phyloP scores from a whole-genome alignment of 1,140 invertebrate species.

The Cyrtorhinus lividipennis region DNA sequence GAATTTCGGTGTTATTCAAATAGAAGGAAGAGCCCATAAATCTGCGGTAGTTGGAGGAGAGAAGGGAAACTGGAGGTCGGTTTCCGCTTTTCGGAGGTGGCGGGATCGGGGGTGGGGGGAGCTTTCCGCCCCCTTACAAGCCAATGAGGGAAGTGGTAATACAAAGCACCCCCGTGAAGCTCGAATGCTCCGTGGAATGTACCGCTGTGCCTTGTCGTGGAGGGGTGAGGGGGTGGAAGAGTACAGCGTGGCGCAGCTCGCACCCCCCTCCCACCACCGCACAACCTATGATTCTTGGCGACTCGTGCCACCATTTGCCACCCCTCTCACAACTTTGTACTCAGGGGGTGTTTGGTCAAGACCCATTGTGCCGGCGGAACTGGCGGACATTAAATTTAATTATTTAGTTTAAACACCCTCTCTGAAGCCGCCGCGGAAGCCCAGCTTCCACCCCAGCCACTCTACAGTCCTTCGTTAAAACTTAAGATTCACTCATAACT shows the following conservation, averaged over 20 bases:
- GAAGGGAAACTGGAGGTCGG: background rate
- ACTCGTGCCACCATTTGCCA: background rate
- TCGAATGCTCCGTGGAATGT: background rate
- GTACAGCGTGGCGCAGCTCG: background rate
- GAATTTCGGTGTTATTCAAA: slow-evolving; percentile 5
- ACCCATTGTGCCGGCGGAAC: background rate
- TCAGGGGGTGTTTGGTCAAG: slow-evolving; percentile 6
- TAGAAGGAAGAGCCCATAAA: slow-evolving; percentile 8
- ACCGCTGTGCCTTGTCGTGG: background rate
- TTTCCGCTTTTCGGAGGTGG: background rate
- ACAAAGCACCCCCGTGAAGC: background rate
- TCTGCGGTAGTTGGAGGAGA: background rate
- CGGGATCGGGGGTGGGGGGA: background rate
- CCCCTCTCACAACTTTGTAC: background rate
- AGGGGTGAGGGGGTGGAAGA: background rate
- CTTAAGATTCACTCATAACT: background rate
- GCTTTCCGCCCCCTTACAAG: background rate
- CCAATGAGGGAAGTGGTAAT: slow-evolving; percentile 1
- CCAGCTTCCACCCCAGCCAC: background rate
- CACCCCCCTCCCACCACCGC: too few relatives aligned
- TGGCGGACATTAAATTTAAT: slow-evolving; percentile 3
- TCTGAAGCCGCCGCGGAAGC: background rate
- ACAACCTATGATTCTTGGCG: too few relatives aligned
- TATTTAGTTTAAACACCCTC: slow-evolving; percentile 6
- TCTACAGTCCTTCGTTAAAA: background rate